Percentiles rank a stretch among this genome's conserved stretches.
Evolutionary conservation across 2,113 vertebrate species (phyloP).

Genomic region (Psammodynastes pulverulentus): DNA sequence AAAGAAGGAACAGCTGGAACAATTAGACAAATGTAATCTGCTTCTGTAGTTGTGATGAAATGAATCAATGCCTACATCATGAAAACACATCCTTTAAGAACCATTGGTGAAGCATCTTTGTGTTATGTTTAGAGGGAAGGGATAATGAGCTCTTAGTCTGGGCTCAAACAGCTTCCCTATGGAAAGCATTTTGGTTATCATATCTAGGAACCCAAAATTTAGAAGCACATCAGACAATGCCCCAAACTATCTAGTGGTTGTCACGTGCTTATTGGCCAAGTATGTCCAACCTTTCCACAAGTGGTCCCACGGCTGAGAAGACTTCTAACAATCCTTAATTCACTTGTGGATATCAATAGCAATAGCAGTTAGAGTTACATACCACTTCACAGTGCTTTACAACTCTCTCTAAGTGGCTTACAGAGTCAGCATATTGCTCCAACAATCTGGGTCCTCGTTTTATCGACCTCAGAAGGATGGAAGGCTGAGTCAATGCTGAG

Average conservation of each 20-base stretch:
- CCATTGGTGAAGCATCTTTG: background rate
- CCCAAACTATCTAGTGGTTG: background rate
- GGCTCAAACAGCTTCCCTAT: background rate
- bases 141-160: background rate
- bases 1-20: background rate
- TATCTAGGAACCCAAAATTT: background rate
- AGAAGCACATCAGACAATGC: background rate
- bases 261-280: background rate
- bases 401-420: too few species aligned
- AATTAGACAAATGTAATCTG: background rate
- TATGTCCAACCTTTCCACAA: background rate
- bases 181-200: background rate
- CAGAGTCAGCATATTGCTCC: too few species aligned
- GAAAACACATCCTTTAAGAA: background rate
- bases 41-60: background rate
- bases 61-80: background rate
- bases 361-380: too few species aligned
- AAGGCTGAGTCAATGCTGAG: too few species aligned
- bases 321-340: background rate
- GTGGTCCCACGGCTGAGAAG: background rate
- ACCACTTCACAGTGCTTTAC: too few species aligned
- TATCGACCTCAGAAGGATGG: too few species aligned
- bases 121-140: background rate
- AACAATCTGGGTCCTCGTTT: too few species aligned
- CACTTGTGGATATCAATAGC: background rate